phyloP scores from a whole-genome alignment of 1,140 invertebrate species.

The Leptinotarsa texana region DNA sequence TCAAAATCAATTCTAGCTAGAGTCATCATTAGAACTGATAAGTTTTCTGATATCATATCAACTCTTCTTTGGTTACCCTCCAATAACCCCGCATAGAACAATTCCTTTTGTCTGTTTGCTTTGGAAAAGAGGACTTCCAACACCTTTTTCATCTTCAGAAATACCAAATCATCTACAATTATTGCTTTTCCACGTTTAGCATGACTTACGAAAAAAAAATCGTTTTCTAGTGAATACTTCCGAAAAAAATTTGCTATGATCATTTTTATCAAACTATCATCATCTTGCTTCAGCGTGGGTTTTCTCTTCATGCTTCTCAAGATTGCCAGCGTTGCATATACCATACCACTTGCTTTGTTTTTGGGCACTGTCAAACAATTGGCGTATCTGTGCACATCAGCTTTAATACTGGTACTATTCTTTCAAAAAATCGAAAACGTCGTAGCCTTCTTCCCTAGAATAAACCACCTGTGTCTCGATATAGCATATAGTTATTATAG shows the following conservation, averaged over 20 bases:
- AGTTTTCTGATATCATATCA: not conserved
- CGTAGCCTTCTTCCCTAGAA: conserved; percentile 24
- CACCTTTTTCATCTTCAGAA: conserved; percentile 18
- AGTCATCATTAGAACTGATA: not conserved
- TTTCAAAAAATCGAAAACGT: conserved; percentile 28
- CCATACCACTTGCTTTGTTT: conserved; percentile 5
- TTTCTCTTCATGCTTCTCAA: not conserved
- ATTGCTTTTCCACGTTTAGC: not conserved
- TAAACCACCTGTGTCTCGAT: conserved; percentile 31
- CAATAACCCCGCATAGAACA: not conserved
- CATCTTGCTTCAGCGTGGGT: not conserved
- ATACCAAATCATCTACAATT: conserved; percentile 13
- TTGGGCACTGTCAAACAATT: conserved; percentile 31
- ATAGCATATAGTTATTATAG: conserved; percentile 39
- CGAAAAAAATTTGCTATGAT: conserved; percentile 15
- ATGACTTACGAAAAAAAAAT: conserved; percentile 6
- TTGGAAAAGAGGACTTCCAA: not conserved
- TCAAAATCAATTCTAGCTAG: not conserved
- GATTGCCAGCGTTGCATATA: not conserved
- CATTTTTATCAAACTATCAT: conserved; percentile 9
- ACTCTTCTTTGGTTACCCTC: not conserved
- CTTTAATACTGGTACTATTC: conserved; percentile 36
- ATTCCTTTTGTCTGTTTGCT: not conserved
- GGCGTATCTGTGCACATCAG: conserved; percentile 32
- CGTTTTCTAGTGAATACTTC: not conserved